Conservation (phyloP, 2,797 vertebrate genomes). For the Manis pentadactyla region DNA sequence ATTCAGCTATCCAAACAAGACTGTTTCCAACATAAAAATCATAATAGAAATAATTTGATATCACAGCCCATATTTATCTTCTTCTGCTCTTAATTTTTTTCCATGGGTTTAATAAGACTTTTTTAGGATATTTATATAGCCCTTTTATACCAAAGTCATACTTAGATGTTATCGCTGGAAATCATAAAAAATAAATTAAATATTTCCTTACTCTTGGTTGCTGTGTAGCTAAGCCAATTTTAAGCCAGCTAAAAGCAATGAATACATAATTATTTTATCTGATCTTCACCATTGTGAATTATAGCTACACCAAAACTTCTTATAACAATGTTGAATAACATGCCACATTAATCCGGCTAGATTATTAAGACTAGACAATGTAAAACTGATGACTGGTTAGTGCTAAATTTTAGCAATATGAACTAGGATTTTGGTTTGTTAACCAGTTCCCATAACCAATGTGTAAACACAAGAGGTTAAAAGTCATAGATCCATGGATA, state of each 20-base stretch:
- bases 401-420: constrained; percentile 20
- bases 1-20: constrained; percentile 52
- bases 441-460: constrained; percentile 3
- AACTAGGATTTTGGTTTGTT: constrained; percentile 52
- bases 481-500: neutral
- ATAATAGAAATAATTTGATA: constrained; percentile 16
- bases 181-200: constrained; percentile 45
- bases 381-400: neutral
- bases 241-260: constrained; percentile 54
- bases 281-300: constrained; percentile 8
- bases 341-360: neutral
- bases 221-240: constrained; percentile 52
- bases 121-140: constrained; percentile 41
- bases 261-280: constrained; percentile 52
- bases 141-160: constrained; percentile 49
- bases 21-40: constrained; percentile 17
- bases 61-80: neutral
- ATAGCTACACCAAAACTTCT: neutral
- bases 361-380: constrained; percentile 38
- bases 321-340: constrained; percentile 46
- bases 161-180: constrained; percentile 12
- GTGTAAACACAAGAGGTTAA: neutral
- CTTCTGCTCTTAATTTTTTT: neutral
- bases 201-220: constrained; percentile 37
- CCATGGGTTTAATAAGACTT: constrained; percentile 31